Base-by-base conservation (phyloP, 2,888 invertebrate genomes). In the Spodoptera picta region DNA sequence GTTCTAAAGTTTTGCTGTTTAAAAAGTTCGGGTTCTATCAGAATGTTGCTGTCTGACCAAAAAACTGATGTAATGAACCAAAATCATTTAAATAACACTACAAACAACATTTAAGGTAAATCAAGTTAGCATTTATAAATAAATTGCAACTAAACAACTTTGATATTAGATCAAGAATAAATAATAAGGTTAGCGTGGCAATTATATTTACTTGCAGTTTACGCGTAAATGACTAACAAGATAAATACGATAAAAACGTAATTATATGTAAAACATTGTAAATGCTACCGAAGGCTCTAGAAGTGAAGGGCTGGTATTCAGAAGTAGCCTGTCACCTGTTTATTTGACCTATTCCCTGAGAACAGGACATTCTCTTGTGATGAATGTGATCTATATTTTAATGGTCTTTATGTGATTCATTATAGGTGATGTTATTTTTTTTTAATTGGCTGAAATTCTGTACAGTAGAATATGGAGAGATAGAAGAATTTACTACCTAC, bases 291-390 rank as follows among this genome's bases (percentile, higher is more conserved):
- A 4, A 44, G 41, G 55, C 58, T 51, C 55, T 43, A 19, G 9
- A 56, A 66, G 71, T 57, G 73, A 72, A 73, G 47, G 72, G 74
- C 42, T 69, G 73, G 12, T 58, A 73, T 72, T 72, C 65, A 0
- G 4, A 4, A 9, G 10, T 11, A 48, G 49, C 45, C 63, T 69
- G 57, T 61, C 73, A 47, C 14, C 44, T 65, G 53, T 57, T 47
- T 14, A 4, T 42, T 23, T 70, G 66, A 73, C 66, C 67, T 70
- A 70, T 73, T 59, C 43, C 56, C 7, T 19, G 42, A 52, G 44
- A 19, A 5, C 9, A 45, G 56, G 57, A 55, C 42, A 46, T 51
- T 60, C 52, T 12, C 47, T 55, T 9, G 19, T 48, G 42, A 49
- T 47, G 11, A 24, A 60, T 58, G 23, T 36, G 47, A 44, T 24